phyloP scores from a whole-genome alignment of 1,140 invertebrate species.

The Bombus sibiricus region DNA sequence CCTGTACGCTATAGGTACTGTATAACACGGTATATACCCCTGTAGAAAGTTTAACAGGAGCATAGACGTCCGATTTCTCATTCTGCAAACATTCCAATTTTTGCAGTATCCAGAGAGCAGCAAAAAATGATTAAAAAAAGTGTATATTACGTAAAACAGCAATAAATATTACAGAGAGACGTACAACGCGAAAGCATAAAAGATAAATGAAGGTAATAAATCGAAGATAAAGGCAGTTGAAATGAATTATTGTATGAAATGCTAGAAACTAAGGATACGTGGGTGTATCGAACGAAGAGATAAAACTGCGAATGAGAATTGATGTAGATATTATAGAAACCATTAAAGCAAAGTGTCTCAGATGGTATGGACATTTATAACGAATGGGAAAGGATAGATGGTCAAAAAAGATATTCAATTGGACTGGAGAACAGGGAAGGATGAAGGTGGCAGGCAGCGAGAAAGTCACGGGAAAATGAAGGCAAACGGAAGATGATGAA shows the following conservation, averaged over 20 bases:
- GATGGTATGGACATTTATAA: slow-evolving; percentile 1
- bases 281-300: not conserved
- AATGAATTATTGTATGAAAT: not conserved
- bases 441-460: not conserved
- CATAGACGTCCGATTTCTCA: too few species aligned
- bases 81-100: too few species aligned
- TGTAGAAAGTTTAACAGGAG: too few species aligned
- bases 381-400: slow-evolving; percentile 4
- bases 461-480: not conserved
- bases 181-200: too few species aligned
- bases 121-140: too few species aligned
- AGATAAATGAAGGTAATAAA: not conserved
- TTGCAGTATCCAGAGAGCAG: too few species aligned
- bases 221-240: not conserved
- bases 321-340: not conserved
- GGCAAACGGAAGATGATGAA: not conserved
- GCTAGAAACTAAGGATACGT: not conserved
- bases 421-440: not conserved
- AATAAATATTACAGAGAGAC: too few species aligned
- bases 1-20: too few species aligned
- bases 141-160: too few species aligned
- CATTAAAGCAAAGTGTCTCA: not conserved
- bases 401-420: slow-evolving; percentile 2
- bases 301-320: not conserved
- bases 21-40: too few species aligned